A percentile compares a stretch with the other conserved stretches of the same genome.
phyloP scores from a whole-genome alignment of 64 coral and sea anemone genomes.

The Actinia tenebrosa region DNA sequence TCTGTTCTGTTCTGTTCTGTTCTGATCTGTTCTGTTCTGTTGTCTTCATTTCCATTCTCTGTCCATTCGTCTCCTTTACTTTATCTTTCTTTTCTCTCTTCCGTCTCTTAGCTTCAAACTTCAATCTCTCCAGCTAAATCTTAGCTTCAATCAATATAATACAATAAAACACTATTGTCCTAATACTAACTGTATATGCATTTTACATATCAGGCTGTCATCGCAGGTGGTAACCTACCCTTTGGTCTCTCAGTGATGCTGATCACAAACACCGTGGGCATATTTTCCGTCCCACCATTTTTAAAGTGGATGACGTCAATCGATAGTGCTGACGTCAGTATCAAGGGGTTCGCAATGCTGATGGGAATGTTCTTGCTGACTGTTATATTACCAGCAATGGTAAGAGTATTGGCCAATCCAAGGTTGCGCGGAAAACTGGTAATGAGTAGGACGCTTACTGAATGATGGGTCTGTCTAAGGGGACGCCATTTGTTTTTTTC shows the following conservation, averaged over 20 bases:
- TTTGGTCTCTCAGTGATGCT: slow-evolving; percentile 63
- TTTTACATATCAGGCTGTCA: slow-evolving; percentile 18
- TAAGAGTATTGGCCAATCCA: slow-evolving; percentile 24
- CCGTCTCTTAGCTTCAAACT: too few relatives aligned
- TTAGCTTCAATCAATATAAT: too few relatives aligned
- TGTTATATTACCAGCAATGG: slow-evolving; percentile 50
- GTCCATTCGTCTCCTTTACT: too few relatives aligned
- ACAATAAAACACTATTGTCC: background rate
- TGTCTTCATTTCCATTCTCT: too few relatives aligned
- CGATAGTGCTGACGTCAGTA: slow-evolving; percentile 28
- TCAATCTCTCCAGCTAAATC: too few relatives aligned
- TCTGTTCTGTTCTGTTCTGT: too few relatives aligned
- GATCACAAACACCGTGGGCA: slow-evolving; percentile 66
- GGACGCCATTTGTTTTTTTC: too few relatives aligned
- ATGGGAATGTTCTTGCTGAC: slow-evolving; percentile 49
- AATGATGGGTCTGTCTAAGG: too few relatives aligned
- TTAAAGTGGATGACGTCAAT: slow-evolving; percentile 62
- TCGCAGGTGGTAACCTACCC: slow-evolving; percentile 76
- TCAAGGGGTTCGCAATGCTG: slow-evolving; percentile 43
- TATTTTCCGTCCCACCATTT: slow-evolving; percentile 63
- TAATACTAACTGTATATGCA: background rate
- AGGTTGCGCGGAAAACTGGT: too few relatives aligned
- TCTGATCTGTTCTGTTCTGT: too few relatives aligned
- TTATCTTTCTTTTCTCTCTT: too few relatives aligned
- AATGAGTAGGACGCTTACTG: too few relatives aligned